Base-by-base conservation (phyloP, 2,888 invertebrate genomes). In the Malacosoma neustria region DNA sequence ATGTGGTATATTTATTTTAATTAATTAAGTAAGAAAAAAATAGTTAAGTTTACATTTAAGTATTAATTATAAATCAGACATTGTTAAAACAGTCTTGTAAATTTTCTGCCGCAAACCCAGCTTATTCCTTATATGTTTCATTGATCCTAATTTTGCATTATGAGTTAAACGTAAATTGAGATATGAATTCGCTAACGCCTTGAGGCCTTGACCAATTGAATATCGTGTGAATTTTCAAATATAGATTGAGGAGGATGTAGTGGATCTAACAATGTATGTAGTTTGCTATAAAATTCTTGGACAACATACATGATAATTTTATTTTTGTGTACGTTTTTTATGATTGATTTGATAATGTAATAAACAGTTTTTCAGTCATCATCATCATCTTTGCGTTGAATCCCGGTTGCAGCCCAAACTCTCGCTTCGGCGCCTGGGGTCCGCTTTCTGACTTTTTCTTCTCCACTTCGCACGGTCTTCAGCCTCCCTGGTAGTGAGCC, bases 91-190 rank as follows among this genome's bases (percentile, higher is more conserved):
- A 15, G 15, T 15, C 29, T 34, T 33, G 14, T 33, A 14, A 33
- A 33, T 1, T 33, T 33, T 33, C 33, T 33, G 33, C 33, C 33
- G 33, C 33, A 33, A 33, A 33, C 33, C 33, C 33, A 14, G 14
- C 15, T 33, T 33, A 33, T 33, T 33, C 33, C 15, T 33, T 33
- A 33, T 4, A 14, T 33, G 33, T 33, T 33, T 33, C 33, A 33
- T 33, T 13, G 33, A 33, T 33, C 14, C 33, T 33, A 33, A 33
- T 33, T 33, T 33, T 33, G 33, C 33, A 33, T 33, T 33, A 33
- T 33, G 14, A 33, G 33, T 33, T 14, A 33, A 33, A 33, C 33
- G 14, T 33, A 33, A 33, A 33, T 33, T 33, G 33, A 33, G 14
- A 33, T 14, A 33, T 33, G 33, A 33, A 33, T 33, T 33, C 14